A percentile compares a stretch with the other conserved stretches of the same genome.
Conservation (phyloP, 2,797 vertebrate genomes). For the Dromococcyx pavoninus region DNA sequence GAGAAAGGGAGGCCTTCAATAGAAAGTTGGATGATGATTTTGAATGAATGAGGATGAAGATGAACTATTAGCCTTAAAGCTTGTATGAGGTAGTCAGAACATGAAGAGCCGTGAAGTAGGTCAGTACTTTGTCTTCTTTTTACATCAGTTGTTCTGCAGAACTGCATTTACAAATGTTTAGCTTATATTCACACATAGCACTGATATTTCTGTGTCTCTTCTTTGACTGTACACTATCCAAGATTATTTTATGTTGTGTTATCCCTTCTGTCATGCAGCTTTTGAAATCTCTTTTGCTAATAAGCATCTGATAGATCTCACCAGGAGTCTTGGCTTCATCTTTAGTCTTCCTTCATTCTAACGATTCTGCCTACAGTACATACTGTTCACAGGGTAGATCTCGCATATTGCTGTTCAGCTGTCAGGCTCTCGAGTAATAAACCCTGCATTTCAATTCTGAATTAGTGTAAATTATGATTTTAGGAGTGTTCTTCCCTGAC, state of each 20-base stretch:
- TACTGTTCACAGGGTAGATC: constrained; percentile 53
- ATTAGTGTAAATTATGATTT: constrained; percentile 31
- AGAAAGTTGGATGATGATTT: constrained; percentile 55
- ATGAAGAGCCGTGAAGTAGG: constrained; percentile 44
- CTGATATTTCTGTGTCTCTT: neutral
- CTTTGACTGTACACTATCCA: neutral
- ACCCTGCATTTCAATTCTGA: constrained; percentile 4
- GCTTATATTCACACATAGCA: constrained; percentile 13
- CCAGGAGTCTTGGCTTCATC: constrained; percentile 66
- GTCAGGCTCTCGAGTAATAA: constrained; percentile 51
- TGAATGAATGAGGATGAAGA: constrained; percentile 60
- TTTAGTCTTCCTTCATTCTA: constrained; percentile 55
- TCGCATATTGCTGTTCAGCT: constrained; percentile 60
- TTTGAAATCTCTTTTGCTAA: constrained; percentile 29
- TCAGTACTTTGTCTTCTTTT: constrained; percentile 59
- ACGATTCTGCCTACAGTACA: constrained; percentile 52
- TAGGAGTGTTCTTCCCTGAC: neutral
- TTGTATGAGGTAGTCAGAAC: constrained; percentile 50
- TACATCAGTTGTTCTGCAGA: constrained; percentile 25
- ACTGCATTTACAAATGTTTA: constrained; percentile 45
- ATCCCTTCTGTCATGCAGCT: constrained; percentile 53
- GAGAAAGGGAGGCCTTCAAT: constrained; percentile 21
- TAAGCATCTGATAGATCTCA: constrained; percentile 69
- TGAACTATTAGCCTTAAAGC: constrained; percentile 54
- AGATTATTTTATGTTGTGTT: constrained; percentile 45